A percentile compares a stretch with the other conserved stretches of the same genome.
Conservation (phyloP, 2,888 invertebrate genomes). For the Teinopalpus imperialis region DNA sequence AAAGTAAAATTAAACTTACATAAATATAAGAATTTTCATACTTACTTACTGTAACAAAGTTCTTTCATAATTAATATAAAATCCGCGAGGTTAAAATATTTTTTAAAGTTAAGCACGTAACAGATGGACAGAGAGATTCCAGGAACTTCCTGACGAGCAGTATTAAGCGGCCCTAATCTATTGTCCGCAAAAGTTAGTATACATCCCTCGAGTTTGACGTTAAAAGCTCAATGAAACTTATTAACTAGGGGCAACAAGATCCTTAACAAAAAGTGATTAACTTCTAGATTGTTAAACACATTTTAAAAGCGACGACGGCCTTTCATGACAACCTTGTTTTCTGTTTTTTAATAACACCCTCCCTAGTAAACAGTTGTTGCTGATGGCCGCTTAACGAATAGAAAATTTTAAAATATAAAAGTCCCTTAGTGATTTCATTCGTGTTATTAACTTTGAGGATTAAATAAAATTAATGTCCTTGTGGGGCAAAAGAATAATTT, state of each 20-base stretch:
- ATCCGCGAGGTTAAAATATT: slow-evolving; percentile 41
- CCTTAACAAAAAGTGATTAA: slow-evolving; percentile 20
- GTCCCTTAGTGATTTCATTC: too few species aligned
- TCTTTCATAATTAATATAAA: slow-evolving; percentile 39
- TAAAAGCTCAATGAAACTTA: slow-evolving; percentile 49
- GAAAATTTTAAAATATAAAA: too few species aligned
- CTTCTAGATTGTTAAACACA: slow-evolving; percentile 10
- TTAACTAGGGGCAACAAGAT: slow-evolving; percentile 34
- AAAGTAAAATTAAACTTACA: too few species aligned
- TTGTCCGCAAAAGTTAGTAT: slow-evolving; percentile 45
- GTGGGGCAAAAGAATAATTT: slow-evolving; percentile 35
- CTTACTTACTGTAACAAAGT: slow-evolving; percentile 3
- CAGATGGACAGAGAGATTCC: slow-evolving; percentile 60
- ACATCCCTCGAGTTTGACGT: slow-evolving; percentile 46
- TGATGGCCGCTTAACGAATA: too few species aligned
- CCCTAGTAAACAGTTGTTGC: too few species aligned
- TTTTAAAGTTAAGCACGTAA: slow-evolving; percentile 51
- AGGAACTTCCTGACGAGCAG: slow-evolving; percentile 47
- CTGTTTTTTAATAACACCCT: too few species aligned
- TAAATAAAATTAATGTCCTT: slow-evolving; percentile 49
- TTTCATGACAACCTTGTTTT: slow-evolving; percentile 52
- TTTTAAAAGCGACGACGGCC: background rate
- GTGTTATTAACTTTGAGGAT: too few species aligned
- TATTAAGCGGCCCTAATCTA: slow-evolving; percentile 50
- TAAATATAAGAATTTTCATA: too few species aligned